phyloP scores from a whole-genome alignment of 2,113 vertebrate species.

The Quiscalus mexicanus region DNA sequence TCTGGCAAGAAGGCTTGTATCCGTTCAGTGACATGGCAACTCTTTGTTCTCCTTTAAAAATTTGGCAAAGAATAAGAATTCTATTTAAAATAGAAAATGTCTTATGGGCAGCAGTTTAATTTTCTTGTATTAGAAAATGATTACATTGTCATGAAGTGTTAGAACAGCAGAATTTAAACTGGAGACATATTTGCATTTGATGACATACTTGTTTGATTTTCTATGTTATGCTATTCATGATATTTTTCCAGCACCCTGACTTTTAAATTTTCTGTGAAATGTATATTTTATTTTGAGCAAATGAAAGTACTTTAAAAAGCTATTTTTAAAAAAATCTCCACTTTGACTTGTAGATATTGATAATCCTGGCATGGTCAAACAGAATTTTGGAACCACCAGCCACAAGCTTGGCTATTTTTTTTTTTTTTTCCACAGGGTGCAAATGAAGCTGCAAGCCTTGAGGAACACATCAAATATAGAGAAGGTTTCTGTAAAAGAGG shows the following conservation, averaged over 20 bases:
- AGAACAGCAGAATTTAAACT: not conserved
- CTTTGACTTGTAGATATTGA: not conserved
- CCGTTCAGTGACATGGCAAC: not conserved
- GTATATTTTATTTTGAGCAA: conserved; percentile 6
- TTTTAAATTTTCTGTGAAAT: conserved; percentile 19
- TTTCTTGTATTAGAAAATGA: not conserved
- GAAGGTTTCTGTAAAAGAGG: not conserved
- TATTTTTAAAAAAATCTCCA: not conserved
- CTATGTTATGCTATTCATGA: conserved; percentile 17
- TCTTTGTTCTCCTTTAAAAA: not conserved
- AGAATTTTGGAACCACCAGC: not conserved
- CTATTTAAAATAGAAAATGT: not conserved
- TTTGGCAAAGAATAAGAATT: not conserved
- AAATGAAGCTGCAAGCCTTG: not conserved
- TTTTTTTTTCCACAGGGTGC: not conserved
- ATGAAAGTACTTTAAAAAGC: not conserved
- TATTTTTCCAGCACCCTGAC: not conserved
- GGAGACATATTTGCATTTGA: not conserved
- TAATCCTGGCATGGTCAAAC: not conserved
- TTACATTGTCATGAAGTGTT: not conserved
- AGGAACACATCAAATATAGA: not conserved
- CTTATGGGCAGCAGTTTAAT: not conserved
- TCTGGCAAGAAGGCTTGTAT: not conserved
- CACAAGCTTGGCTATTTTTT: not conserved
- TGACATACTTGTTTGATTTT: not conserved